phyloP scores from a whole-genome alignment of 1,140 invertebrate species.

The Meloidogyne hapla region DNA sequence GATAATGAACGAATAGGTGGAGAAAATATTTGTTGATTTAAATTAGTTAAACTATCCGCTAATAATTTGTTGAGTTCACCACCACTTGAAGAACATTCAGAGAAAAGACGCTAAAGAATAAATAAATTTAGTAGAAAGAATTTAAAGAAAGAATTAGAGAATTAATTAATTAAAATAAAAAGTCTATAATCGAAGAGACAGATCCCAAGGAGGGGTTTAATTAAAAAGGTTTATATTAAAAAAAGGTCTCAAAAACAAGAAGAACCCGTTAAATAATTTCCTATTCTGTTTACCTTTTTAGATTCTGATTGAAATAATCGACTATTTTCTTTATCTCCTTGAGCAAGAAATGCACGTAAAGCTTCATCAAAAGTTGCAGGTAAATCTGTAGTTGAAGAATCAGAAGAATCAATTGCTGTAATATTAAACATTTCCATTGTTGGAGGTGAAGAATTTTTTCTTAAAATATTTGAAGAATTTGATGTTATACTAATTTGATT shows the following conservation, averaged over 20 bases:
- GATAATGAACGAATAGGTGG: background rate
- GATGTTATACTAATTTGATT: background rate
- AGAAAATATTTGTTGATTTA: background rate
- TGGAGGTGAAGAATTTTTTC: background rate
- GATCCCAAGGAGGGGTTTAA: too few species aligned
- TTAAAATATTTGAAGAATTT: background rate
- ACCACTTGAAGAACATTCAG: conserved; percentile 24
- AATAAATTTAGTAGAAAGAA: too few species aligned
- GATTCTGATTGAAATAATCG: background rate
- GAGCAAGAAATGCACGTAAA: conserved; percentile 14
- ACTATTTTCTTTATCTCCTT: background rate
- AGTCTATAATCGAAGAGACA: too few species aligned
- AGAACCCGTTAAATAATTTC: background rate
- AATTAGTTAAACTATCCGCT: background rate
- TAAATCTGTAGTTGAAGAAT: conserved; percentile 7
- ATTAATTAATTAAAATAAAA: too few species aligned
- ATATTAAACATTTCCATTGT: background rate
- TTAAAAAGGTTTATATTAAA: too few species aligned
- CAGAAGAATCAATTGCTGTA: conserved; percentile 9
- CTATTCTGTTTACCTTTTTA: background rate
- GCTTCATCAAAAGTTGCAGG: conserved; percentile 22
- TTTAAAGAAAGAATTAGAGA: too few species aligned
- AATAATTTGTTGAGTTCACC: conserved; percentile 9
- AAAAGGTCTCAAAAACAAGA: too few species aligned
- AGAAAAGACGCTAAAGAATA: conserved; percentile 19